Evolutionary conservation across 2,888 invertebrate species (phyloP), one percentile per base, ranked within the genome.

Genomic region (Oscheius sp.): DNA sequence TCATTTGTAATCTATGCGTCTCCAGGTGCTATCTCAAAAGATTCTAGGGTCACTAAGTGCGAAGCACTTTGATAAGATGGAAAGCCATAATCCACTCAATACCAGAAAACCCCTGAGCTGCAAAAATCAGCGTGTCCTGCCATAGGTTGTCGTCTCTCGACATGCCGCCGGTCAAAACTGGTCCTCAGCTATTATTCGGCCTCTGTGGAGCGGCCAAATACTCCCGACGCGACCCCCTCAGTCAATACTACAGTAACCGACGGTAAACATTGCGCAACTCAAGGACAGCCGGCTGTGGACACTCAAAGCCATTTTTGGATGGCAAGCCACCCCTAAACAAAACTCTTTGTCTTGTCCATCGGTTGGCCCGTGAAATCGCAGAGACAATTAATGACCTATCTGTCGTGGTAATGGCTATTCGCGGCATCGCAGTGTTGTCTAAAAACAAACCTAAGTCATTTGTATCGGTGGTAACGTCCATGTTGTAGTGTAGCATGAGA

Each of bases 381-480:
- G 3, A 32, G 22, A 24, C 36, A n/a, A 59, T 59, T 59, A 26
- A 59, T 59, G 44, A 59, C 59, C 59, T 20, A 20, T 33, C 50
- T 24, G 49, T 12, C 59, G 41, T 30, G 28, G 36, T 57, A 57
- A 57, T 57, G 41, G 41, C 38, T 41, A 57, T 41, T 41, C 12
- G 26, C 14, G n/a, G n/a, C n/a, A n/a, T n/a, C n/a, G n/a, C n/a
- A n/a, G n/a, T n/a, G n/a, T 59, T 24, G 14, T 54, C 30, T 4
- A 28, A 30, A 17, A 22, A 59, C 69, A 32, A 41, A 78, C 80
- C 77, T 33, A 80, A 68, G 49, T 80, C 80, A 59, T 76, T 73
- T 9, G 78, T 78, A 66, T 80, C 78, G n/a, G 78, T 78, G 2
- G 76, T 75, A 17, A 74, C 77, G 56, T 78, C 77, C 74, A 74